phyloP scores from a whole-genome alignment of 2,113 vertebrate genomes.

The Eonycteris spelaea region DNA sequence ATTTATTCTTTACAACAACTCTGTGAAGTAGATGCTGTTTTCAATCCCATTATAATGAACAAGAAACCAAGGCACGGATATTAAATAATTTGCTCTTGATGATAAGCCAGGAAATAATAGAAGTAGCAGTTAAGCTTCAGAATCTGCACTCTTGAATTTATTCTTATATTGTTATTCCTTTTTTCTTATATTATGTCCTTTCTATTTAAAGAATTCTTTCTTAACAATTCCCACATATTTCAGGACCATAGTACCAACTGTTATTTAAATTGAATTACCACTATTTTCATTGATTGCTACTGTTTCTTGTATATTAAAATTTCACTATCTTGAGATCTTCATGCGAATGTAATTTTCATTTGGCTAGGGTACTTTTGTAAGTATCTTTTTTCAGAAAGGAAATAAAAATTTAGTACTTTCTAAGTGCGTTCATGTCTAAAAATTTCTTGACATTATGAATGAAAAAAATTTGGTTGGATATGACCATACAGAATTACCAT shows the following conservation, averaged over 20 bases:
- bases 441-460: slow-evolving; percentile 12
- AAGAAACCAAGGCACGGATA: slow-evolving; percentile 15
- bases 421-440: slow-evolving; percentile 23
- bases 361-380: not conserved
- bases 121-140: slow-evolving; percentile 5
- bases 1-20: not conserved
- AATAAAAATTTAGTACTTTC: not conserved
- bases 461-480: slow-evolving; percentile 25
- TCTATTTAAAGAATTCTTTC: slow-evolving; percentile 45
- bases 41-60: not conserved
- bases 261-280: slow-evolving; percentile 49
- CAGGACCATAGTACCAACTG: not conserved
- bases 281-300: slow-evolving; percentile 50
- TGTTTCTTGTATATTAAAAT: slow-evolving; percentile 35
- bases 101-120: not conserved
- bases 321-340: slow-evolving; percentile 54
- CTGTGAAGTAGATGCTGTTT: not conserved
- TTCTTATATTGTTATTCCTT: not conserved
- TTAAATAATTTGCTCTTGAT: slow-evolving; percentile 43
- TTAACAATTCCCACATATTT: slow-evolving; percentile 4
- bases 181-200: slow-evolving; percentile 36
- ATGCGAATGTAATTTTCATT: slow-evolving; percentile 61
- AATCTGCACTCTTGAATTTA: not conserved
- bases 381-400: slow-evolving; percentile 28
- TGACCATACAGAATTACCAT: not conserved